Conservation (phyloP, 2,888 invertebrate species). For the Taphrorychus bicolor region DNA sequence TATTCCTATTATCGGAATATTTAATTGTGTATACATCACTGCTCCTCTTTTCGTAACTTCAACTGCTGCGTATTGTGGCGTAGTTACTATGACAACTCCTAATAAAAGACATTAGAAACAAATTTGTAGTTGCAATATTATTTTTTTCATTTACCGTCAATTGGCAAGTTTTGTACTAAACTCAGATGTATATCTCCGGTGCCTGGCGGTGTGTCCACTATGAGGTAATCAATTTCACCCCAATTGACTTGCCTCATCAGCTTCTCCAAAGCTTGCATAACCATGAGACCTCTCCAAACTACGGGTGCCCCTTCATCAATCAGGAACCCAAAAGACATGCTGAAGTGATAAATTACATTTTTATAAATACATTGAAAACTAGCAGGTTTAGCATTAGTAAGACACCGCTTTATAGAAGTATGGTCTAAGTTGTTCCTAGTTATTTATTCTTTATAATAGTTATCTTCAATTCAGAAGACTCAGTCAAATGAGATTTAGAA, state of each 20-base stretch:
- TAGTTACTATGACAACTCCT: slow-evolving; percentile 90
- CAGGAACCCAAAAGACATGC: slow-evolving; percentile 95
- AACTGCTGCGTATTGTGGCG: slow-evolving; percentile 88
- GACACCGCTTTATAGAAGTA: no score
- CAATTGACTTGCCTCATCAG: slow-evolving; percentile 87
- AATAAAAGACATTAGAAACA: slow-evolving; percentile 43
- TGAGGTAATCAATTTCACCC: slow-evolving; percentile 85
- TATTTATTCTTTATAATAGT: no score
- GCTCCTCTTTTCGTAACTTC: slow-evolving; percentile 87
- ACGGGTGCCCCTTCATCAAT: slow-evolving; percentile 85
- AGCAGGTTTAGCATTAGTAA: no score
- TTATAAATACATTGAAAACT: no score
- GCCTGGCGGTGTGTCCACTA: slow-evolving; percentile 96
- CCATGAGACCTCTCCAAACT: slow-evolving; percentile 96
- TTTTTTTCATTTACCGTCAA: slow-evolving; percentile 71
- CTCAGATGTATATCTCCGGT: slow-evolving; percentile 96
- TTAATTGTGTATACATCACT: slow-evolving; percentile 85
- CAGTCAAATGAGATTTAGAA: no score
- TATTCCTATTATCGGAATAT: slow-evolving; percentile 84
- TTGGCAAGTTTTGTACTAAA: slow-evolving; percentile 85
- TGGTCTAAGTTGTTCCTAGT: no score
- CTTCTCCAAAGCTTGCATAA: slow-evolving; percentile 92
- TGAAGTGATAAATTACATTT: no score
- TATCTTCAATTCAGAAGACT: no score
- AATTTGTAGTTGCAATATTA: neutral